Evolutionary conservation across 2,113 vertebrate genomes (phyloP), one percentile per base, ranked within the genome.

Genomic region (Dolichotis patagonum): DNA sequence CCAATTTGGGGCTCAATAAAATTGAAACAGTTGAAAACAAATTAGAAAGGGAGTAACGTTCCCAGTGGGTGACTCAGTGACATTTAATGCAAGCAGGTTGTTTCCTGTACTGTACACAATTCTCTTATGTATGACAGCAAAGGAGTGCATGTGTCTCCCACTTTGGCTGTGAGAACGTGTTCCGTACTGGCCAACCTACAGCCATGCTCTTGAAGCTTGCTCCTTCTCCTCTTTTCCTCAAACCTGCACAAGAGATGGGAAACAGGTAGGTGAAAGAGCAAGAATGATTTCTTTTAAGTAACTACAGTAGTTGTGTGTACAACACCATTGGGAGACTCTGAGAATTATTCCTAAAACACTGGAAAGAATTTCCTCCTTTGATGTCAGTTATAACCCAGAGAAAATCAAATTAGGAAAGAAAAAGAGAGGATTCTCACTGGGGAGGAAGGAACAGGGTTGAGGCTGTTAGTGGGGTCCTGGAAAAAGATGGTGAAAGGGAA

Each of bases 321-420:
- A 71, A 90, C 90, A 92, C 89, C 91, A 96, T 63, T 65, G 89
- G 87, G 96, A 97, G 93, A 95, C 35, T 96, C 94, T 96, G 90
- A 96, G 95, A 98, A 93, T 95, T 97, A 81, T 97, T 98, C 88
- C 73, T 91, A 92, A 97, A 98, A 97, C 73, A 71, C 91, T 97
- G 97, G 96, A 94, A 56, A 9, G 96, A 28, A 90, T 98, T 97
- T 95, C 49, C 85, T 56, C 91, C 43, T 96, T 91, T 83, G 82
- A 97, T 97, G 94, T 97, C n/a, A 1, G 71, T 84, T 41, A 93
- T 85, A 94, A 96, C 60, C 49, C 77, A 96, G 88, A 93, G 84
- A 98, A 97, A 98, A 98, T 91, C 67, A 97, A 97, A 97, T 67
- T 92, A 96, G 82, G 85, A 93, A 96, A 97, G 63, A 96, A 98